These are phyloP conservation scores for Electrona antarctica DNA, from an alignment of 2,113 vertebrate species.

Conservation along the genomic window DNA sequence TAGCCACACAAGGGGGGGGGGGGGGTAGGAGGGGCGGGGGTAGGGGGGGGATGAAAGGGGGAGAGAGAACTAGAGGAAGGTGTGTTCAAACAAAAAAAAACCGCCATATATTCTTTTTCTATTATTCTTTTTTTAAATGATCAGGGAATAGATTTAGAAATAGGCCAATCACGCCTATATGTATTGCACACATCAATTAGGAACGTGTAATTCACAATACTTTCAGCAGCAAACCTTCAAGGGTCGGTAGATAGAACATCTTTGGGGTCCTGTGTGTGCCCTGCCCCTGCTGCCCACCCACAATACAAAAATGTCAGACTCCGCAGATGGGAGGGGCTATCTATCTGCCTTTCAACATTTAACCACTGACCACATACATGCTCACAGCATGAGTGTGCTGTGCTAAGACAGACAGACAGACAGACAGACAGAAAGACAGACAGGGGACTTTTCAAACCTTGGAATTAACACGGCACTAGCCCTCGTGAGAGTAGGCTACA, in stretches of 20 bases:
- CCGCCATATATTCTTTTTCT: no score
- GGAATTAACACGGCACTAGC: conserved; percentile 38
- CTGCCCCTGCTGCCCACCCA: conserved; percentile 57
- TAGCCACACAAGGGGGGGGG: conserved; percentile 1
- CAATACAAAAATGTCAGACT: conserved; percentile 38
- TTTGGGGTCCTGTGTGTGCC: conserved; percentile 14
- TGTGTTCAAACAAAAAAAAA: no score
- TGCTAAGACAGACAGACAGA: not conserved
- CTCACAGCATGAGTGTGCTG: conserved; percentile 31
- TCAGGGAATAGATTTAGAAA: no score
- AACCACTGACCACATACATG: conserved; percentile 47
- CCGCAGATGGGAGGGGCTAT: conserved; percentile 60
- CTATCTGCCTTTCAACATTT: conserved; percentile 51
- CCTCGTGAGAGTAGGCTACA: not conserved
- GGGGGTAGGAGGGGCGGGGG: not conserved
- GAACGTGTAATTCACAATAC: no score
- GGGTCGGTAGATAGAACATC: conserved; percentile 17
- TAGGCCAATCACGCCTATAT: no score
- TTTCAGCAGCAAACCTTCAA: no score
- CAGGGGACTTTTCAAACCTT: conserved; percentile 63
- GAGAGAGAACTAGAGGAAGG: not conserved
- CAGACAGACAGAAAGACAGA: not conserved
- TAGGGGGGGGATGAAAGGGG: not conserved
- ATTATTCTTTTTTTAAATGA: no score
- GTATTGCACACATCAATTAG: no score